A percentile compares a stretch with the other conserved stretches of the same genome.
Evolutionary conservation across 1,140 invertebrate species (phyloP).

Genomic region (Drosophila bocqueti): DNA sequence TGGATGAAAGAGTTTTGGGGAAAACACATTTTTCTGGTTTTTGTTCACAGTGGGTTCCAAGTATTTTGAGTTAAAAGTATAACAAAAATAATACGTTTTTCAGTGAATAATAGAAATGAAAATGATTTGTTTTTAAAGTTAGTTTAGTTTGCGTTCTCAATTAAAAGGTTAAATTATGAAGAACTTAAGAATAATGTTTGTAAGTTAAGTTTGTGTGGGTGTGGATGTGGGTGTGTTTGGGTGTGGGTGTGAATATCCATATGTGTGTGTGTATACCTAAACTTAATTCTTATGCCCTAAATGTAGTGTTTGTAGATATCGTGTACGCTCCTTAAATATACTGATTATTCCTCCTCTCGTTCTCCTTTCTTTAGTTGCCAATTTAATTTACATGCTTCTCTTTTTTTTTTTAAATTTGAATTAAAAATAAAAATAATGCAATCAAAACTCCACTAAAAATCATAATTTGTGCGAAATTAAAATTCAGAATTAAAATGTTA

Average conservation of each 20-base stretch:
- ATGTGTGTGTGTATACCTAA: constrained; percentile 44
- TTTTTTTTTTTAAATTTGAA: constrained; percentile 4
- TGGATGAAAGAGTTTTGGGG: constrained; percentile 30
- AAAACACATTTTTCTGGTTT: constrained; percentile 23
- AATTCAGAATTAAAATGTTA: constrained; percentile 32
- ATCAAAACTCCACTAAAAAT: constrained; percentile 20
- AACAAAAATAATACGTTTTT: constrained; percentile 26
- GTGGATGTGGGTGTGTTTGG: constrained; percentile 29
- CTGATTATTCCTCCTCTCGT: constrained; percentile 35
- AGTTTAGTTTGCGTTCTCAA: constrained; percentile 31
- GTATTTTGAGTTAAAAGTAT: constrained; percentile 6
- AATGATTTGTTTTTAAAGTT: constrained; percentile 18
- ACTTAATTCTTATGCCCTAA: constrained; percentile 43
- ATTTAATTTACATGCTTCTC: constrained; percentile 32
- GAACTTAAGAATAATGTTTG: constrained; percentile 9
- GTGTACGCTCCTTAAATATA: constrained; percentile 58
- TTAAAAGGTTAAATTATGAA: constrained; percentile 16
- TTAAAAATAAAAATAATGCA: background rate
- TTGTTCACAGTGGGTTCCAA: constrained; percentile 44
- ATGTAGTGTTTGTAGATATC: constrained; percentile 53
- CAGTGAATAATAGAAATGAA: constrained; percentile 1
- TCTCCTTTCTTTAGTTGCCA: constrained; percentile 7
- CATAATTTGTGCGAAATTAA: constrained; percentile 43
- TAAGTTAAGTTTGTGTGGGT: constrained; percentile 21
- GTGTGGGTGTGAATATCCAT: constrained; percentile 44